These are phyloP conservation scores for Hypolimnas misippus DNA, from an alignment of 2,888 invertebrate genomes.

Conservation along the genomic window DNA sequence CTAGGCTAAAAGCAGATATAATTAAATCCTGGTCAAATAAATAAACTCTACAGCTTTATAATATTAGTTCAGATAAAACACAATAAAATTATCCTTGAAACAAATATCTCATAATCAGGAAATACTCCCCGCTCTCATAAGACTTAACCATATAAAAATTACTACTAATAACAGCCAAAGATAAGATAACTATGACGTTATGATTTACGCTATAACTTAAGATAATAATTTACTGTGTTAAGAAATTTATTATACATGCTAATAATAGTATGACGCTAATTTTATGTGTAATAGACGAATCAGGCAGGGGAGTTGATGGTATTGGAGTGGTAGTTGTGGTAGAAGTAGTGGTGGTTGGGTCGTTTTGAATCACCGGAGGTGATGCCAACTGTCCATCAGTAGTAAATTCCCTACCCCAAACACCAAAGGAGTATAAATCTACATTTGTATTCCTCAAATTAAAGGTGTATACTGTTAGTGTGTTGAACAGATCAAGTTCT, in stretches of 20 bases:
- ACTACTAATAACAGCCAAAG: too few species aligned
- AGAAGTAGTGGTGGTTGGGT: not conserved
- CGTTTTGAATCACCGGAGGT: conserved; percentile 46
- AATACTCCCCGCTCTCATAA: too few species aligned
- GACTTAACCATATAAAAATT: too few species aligned
- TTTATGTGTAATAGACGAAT: conserved; percentile 6
- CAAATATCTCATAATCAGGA: too few species aligned
- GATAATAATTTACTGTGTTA: not conserved
- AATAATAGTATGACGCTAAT: conserved; percentile 18
- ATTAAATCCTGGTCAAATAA: too few species aligned
- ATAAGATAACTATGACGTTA: too few species aligned
- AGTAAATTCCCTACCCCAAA: conserved; percentile 80
- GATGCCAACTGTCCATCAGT: conserved; percentile 65
- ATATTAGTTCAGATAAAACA: too few species aligned
- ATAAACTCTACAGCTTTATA: too few species aligned
- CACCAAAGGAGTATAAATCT: conserved; percentile 76
- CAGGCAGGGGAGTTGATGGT: conserved; percentile 3
- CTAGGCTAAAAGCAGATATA: too few species aligned
- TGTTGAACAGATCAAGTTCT: conserved; percentile 37
- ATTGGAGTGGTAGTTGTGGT: conserved; percentile 8
- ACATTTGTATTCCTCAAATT: conserved; percentile 50
- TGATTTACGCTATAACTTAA: too few species aligned
- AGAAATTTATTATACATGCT: not conserved
- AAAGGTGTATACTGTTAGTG: conserved; percentile 50
- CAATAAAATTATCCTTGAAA: too few species aligned